These are phyloP conservation scores for Furnarius figulus DNA, from an alignment of 2,113 vertebrate genomes.

Conservation along the genomic window DNA sequence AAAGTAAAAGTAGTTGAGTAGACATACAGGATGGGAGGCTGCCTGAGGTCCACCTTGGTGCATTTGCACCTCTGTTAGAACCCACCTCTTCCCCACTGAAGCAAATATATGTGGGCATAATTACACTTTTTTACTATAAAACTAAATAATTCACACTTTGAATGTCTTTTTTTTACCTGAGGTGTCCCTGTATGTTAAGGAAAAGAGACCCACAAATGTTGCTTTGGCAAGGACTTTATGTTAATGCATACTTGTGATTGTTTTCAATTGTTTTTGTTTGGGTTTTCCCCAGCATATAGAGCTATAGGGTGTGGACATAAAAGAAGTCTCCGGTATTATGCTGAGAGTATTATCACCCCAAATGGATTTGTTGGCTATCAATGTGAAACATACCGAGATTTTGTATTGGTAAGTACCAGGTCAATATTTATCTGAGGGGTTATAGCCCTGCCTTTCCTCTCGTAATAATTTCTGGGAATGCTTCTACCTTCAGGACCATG, in stretches of 20 bases:
- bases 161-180: not conserved
- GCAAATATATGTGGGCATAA: not conserved
- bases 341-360: conserved; percentile 53
- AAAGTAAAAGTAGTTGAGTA: not conserved
- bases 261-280: not conserved
- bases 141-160: not conserved
- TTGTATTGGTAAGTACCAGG: conserved; percentile 31
- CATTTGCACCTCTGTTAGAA: not conserved
- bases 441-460: not conserved
- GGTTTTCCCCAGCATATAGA: not conserved
- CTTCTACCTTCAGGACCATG: not conserved
- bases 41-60: not conserved
- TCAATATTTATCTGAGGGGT: not conserved
- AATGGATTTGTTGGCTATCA: conserved; percentile 51
- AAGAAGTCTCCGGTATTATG: conserved; percentile 59
- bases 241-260: not conserved
- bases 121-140: not conserved
- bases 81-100: fast-evolving
- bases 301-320: conserved; percentile 55
- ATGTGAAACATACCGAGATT: conserved; percentile 46
- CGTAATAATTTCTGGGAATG: not conserved
- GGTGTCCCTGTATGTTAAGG: not conserved
- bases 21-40: not conserved
- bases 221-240: not conserved
- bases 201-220: not conserved